Percentiles rank a stretch among this genome's conserved stretches.
Evolutionary conservation across 2,113 vertebrate genomes (phyloP).

Genomic region (Pholis gunnellus): DNA sequence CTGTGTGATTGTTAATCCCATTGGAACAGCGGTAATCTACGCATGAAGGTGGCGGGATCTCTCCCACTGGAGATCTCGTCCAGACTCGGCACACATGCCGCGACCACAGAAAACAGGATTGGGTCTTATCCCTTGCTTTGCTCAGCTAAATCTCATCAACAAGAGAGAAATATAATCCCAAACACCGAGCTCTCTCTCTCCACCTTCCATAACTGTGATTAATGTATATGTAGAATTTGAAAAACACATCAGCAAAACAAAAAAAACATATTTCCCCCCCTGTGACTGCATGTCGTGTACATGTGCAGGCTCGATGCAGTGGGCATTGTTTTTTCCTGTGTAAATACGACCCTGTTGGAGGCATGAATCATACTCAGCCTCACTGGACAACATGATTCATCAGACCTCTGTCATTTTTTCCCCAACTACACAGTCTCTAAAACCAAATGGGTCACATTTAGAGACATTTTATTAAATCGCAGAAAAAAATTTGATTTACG

Average conservation of each 20-base stretch:
- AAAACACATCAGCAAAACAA: background rate
- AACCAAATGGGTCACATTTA: conserved; percentile 49
- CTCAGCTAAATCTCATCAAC: conserved; percentile 36
- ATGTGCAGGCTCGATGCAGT: conserved; percentile 24
- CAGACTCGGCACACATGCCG: conserved; percentile 16
- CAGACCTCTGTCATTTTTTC: conserved; percentile 65
- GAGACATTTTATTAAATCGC: conserved; percentile 32
- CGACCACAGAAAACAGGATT: conserved; percentile 46
- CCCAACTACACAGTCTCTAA: conserved; percentile 39
- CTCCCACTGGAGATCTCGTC: conserved; percentile 14
- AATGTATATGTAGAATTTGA: background rate
- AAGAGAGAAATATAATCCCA: conserved; percentile 11
- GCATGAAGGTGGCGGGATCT: conserved; percentile 43
- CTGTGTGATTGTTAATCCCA: conserved; percentile 71
- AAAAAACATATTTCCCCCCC: background rate
- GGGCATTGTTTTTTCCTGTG: conserved; percentile 40
- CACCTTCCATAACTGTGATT: background rate
- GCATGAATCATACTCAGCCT: conserved; percentile 67
- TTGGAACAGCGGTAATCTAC: conserved; percentile 62
- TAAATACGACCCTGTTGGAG: conserved; percentile 54
- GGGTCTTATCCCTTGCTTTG: conserved; percentile 8
- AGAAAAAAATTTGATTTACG: conserved; percentile 12
- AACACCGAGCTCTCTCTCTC: background rate
- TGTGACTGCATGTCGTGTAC: conserved; percentile 11
- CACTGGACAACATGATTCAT: conserved; percentile 72